Base-by-base conservation (phyloP, 1,140 invertebrate genomes). In the Danaus melanippus region DNA sequence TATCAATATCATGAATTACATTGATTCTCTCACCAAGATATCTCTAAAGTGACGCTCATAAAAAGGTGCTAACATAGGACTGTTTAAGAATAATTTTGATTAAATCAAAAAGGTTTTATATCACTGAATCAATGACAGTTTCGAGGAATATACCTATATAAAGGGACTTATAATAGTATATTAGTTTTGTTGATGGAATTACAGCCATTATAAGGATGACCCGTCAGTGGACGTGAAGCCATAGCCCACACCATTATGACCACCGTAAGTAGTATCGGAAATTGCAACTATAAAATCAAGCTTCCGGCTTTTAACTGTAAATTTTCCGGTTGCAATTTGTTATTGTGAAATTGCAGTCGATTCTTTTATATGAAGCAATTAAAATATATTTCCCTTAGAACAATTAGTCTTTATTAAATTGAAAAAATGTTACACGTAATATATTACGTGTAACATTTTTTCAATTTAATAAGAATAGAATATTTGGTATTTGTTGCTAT, bases 261-360 rank as follows among this genome's bases (percentile, higher is more conserved):
- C 52, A 69, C 72, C 71, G 71, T 68, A 74, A 76, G 73, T 76
- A 66, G 72, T 66, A 79, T 79, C 69, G 80, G 82, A 85, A 85
- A 85, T 83, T 78, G 82, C 74, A 67, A 82, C 82, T 76, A 83
- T 82, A 79, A 78, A 72, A 62, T 67, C 56, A 55, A 64, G 64
- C 76, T 76, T 86, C 83, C 83, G 83, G 83, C 78, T 84, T 86
- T 85, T 84, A 84, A 84, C 73, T 81, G 71, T 84, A 86, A 86
- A 86, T 75, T 79, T 86, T 84, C 80, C 79, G 80, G 70, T 75
- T 69, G 74, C 78, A 79, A 84, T 85, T 82, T 84, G 78, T 80
- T 67, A 67, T 66, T 71, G 66, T 62, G 62, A 60, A 66, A 64
- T 32, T 32, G 21, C 7, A 32, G 21, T 1, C 2, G 21, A 32